These are phyloP conservation scores for Cyclophora albipunctata DNA, from an alignment of 2,888 invertebrate genomes.

Conservation along the genomic window DNA sequence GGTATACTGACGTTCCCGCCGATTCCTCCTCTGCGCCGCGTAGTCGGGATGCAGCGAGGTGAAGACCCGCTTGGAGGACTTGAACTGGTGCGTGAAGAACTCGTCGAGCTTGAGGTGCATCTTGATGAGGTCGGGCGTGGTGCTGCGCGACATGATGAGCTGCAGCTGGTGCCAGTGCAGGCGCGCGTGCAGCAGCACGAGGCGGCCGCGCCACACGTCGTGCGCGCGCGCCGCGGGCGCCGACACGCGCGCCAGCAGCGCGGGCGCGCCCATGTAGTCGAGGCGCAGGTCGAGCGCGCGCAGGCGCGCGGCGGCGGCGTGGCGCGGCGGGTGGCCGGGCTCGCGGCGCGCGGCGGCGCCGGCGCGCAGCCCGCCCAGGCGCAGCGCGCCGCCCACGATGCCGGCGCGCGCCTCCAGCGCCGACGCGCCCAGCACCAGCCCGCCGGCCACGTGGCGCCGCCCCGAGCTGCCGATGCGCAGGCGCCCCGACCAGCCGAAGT, in stretches of 20 bases:
- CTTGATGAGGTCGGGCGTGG: constrained; percentile 96
- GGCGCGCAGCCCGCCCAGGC: constrained; percentile 92
- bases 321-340: constrained; percentile 89
- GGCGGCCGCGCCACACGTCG: constrained; percentile 84
- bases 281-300: constrained; percentile 91
- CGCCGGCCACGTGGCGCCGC: constrained; percentile 93
- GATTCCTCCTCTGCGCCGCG: constrained; percentile 32
- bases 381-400: constrained; percentile 96
- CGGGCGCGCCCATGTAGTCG: constrained; percentile 99
- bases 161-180: constrained; percentile 96
- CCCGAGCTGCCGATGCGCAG: constrained; percentile 95
- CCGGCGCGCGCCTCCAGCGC: constrained; percentile 97
- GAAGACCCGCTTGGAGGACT: constrained; percentile 94
- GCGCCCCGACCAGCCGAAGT: constrained; percentile 93
- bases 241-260: constrained; percentile 92
- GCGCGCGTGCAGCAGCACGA: constrained; percentile 6
- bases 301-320: constrained; percentile 87
- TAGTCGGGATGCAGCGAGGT: constrained; percentile 76
- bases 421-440: constrained; percentile 91
- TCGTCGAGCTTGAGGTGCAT: constrained; percentile 98
- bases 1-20: constrained; percentile 44
- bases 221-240: constrained; percentile 82
- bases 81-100: constrained; percentile 98
- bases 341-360: constrained; percentile 88
- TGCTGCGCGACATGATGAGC: constrained; percentile 96